phyloP scores from a whole-genome alignment of 2,113 vertebrate genomes.

The Ochotona curzoniae region DNA sequence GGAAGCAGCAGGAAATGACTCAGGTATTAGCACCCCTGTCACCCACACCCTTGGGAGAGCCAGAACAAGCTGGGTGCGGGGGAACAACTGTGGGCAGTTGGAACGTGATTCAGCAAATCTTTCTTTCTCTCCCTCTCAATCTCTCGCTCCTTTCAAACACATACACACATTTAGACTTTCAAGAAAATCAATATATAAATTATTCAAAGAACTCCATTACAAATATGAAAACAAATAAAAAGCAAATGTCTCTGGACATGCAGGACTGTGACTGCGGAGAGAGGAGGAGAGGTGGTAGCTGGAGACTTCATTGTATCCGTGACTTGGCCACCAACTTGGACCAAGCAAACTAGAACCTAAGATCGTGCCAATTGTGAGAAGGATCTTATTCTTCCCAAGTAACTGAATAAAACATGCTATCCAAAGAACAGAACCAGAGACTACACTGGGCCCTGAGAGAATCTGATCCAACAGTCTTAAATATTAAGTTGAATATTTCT shows the following conservation, averaged over 20 bases:
- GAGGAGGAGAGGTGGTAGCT: not conserved
- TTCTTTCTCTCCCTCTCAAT: too few relatives aligned
- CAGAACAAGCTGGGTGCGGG: too few relatives aligned
- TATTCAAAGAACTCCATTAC: too few relatives aligned
- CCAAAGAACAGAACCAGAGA: not conserved
- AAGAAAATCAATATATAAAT: too few relatives aligned
- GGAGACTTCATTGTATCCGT: not conserved
- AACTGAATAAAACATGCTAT: not conserved
- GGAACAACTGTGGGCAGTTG: too few relatives aligned
- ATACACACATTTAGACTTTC: too few relatives aligned
- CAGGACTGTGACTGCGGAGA: not conserved
- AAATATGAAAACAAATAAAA: not conserved
- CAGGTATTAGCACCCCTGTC: too few relatives aligned
- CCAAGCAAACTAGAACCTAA: not conserved
- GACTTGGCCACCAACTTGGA: not conserved
- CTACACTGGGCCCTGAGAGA: not conserved
- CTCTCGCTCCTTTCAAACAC: too few relatives aligned
- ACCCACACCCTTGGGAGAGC: too few relatives aligned
- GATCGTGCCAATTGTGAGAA: not conserved
- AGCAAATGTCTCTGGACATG: not conserved
- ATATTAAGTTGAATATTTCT: not conserved
- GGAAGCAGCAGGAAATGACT: too few relatives aligned
- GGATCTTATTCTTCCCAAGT: not conserved
- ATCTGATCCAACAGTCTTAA: not conserved
- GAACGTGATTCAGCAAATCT: too few relatives aligned